Base-by-base conservation (phyloP, 2,113 vertebrate genomes). In the Steatornis caripensis region DNA sequence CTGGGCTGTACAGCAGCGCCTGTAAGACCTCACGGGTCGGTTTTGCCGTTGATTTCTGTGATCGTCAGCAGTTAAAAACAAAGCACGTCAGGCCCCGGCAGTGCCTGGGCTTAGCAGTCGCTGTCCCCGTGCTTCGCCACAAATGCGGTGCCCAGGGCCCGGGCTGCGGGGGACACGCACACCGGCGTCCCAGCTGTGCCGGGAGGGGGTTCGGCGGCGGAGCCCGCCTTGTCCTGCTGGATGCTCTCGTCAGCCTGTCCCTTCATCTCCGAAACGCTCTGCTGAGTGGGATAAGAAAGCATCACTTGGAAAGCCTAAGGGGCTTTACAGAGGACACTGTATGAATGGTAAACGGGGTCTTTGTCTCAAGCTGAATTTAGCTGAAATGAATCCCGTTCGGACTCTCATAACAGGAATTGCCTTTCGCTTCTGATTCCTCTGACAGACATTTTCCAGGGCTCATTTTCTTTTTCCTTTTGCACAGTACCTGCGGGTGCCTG, bases 1-100 rank as follows among this genome's bases (percentile, higher is more conserved):
- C 48, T 8, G 30, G 32, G 41, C 27, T 5, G 0, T 26, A 2
- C 1, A 34, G 43, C 80, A 49, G 58, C 2, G 0, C 49, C 49
- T 41, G 12, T 30, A 5, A 64, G 55, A 46, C 43, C 75, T 19
- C 15, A 1, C 0, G 23, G 75, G 24, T 61, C 46, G 54, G 3
- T 23, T 18, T 23, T 39, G 8, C 32, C 13, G 0, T 27, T n/a
- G 7, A 70, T 45, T 62, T 51, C 76, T 66, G 57, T 3, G 9
- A 4, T 71, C 17, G 5, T 6, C 26, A 18, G 45, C 39, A 10
- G 20, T 34, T 69, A 24, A 58, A 66, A 65, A 6, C 3, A 12
- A 34, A 49, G 46, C 61, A 9, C 12, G 4, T 68, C 60, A 21
- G 30, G 5, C 11, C 30, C 26, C 22, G 7, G 43, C 30, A 0